Percentiles rank a stretch among this genome's conserved stretches.
phyloP scores from a whole-genome alignment of 2,113 vertebrate species.

The Gorsachius goisagi region DNA sequence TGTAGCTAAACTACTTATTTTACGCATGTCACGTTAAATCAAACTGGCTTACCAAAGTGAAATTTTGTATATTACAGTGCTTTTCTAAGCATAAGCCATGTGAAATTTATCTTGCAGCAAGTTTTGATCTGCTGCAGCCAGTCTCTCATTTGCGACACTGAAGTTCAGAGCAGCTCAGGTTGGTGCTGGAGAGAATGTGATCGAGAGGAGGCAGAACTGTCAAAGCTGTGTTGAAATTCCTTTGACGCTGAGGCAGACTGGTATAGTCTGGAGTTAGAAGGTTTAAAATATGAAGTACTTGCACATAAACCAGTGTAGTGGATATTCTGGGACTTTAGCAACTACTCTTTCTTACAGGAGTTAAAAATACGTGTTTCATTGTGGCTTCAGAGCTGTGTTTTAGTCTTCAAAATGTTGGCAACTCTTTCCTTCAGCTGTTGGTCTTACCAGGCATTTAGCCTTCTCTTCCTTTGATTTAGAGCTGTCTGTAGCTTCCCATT shows the following conservation, averaged over 20 bases:
- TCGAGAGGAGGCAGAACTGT: not conserved
- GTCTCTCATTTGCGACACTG: not conserved
- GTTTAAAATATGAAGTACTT: not conserved
- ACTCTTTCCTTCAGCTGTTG: not conserved
- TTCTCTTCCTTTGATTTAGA: not conserved
- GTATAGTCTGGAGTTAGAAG: not conserved
- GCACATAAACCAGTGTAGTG: not conserved
- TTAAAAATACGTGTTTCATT: not conserved
- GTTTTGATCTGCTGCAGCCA: not conserved
- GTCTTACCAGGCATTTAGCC: not conserved
- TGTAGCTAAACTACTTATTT: not conserved
- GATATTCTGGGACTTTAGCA: not conserved
- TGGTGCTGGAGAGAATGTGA: not conserved
- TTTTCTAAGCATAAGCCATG: not conserved
- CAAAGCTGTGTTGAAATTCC: accelerated
- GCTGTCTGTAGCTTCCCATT: not conserved
- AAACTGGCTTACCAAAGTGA: not conserved
- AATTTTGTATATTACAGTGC: not conserved
- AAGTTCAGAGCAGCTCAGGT: not conserved
- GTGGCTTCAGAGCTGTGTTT: not conserved
- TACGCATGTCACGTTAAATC: not conserved
- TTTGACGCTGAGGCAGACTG: not conserved
- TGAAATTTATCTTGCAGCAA: not conserved
- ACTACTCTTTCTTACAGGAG: not conserved
- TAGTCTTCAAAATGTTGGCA: not conserved